phyloP scores from a whole-genome alignment of 2,888 invertebrate species.

The Calliphora vomitoria region DNA sequence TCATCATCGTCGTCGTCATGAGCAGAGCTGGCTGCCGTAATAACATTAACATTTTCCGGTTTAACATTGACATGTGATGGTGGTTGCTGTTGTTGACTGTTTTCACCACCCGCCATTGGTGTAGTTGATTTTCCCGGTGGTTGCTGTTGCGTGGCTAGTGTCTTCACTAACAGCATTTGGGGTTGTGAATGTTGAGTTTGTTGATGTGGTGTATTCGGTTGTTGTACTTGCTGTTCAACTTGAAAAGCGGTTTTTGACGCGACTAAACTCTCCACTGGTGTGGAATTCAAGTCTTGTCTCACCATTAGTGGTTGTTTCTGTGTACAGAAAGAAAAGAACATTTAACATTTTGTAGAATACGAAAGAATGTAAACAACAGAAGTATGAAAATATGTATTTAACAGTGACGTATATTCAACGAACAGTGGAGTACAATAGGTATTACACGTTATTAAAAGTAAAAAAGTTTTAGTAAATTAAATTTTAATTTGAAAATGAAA shows the following conservation, averaged over 20 bases:
- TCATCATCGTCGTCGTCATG: conserved; percentile 85
- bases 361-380: background rate
- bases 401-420: too few species aligned
- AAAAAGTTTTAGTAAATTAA: too few species aligned
- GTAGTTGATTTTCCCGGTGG: conserved; percentile 28
- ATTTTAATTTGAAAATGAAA: too few species aligned
- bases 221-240: conserved; percentile 58
- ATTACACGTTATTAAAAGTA: too few species aligned
- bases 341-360: background rate
- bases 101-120: conserved; percentile 45
- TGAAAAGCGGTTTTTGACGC: conserved; percentile 77
- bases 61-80: conserved; percentile 69
- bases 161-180: conserved; percentile 66
- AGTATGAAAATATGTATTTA: background rate
- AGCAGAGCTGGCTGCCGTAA: conserved; percentile 74
- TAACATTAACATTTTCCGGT: conserved; percentile 77
- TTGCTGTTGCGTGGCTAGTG: conserved; percentile 67
- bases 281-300: conserved; percentile 78
- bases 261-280: conserved; percentile 79
- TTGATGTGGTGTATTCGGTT: conserved; percentile 48
- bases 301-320: conserved; percentile 78
- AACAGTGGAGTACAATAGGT: too few species aligned
- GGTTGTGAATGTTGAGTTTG: conserved; percentile 76
- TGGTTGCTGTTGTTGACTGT: conserved; percentile 57
- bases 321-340: background rate